phyloP scores from a whole-genome alignment of 2,113 vertebrate genomes.

The Merops nubicus region DNA sequence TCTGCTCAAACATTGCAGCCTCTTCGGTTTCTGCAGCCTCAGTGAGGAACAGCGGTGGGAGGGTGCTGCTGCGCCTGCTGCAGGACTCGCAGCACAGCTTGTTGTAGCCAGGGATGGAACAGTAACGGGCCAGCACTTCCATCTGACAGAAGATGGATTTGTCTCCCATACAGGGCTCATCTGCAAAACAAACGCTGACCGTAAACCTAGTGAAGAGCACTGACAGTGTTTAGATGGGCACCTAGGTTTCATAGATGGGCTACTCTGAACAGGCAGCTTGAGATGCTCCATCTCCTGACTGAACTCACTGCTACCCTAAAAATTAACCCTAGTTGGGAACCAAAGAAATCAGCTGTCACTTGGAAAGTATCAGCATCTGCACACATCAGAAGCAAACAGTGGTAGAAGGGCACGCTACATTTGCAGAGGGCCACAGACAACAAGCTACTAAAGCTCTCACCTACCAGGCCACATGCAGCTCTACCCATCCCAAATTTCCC shows the following conservation, averaged over 20 bases:
- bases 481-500: neutral
- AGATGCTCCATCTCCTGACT: neutral
- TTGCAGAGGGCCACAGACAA: neutral
- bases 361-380: neutral
- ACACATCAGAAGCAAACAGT: fast-evolving
- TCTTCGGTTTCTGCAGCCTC: conserved; percentile 75
- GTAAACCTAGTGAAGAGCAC: neutral
- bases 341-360: fast-evolving
- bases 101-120: conserved; percentile 94
- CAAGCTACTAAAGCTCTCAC: neutral
- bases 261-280: neutral
- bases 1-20: conserved; percentile 68
- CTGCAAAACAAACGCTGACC: conserved; percentile 73
- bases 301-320: neutral
- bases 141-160: conserved; percentile 99
- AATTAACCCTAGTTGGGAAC: neutral
- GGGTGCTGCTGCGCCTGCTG: conserved; percentile 74
- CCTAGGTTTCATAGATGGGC: fast-evolving
- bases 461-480: neutral
- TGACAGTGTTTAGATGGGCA: fast-evolving
- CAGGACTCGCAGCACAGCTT: conserved; percentile 95
- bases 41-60: conserved; percentile 62
- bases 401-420: fast-evolving
- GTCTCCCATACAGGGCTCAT: conserved; percentile 91
- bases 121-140: conserved; percentile 94